Evolutionary conservation across 2,113 vertebrate genomes (phyloP).

Genomic region (Aplodontia rufa): DNA sequence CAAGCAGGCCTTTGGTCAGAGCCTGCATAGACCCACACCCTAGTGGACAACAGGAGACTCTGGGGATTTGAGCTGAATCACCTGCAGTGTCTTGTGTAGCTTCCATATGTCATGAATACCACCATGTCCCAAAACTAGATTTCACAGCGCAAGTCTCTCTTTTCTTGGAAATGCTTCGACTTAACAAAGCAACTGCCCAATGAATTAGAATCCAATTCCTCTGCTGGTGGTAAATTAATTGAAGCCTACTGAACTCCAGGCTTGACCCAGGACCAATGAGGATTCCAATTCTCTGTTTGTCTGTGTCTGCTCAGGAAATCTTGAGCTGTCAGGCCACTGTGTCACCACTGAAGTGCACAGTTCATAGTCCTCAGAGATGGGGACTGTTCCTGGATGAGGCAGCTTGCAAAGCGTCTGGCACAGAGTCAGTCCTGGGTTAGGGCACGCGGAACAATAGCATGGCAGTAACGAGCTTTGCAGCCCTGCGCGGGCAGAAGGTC

Average conservation of each 20-base stretch:
- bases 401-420: not conserved
- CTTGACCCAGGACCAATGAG: no score
- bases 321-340: no score
- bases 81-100: fast-evolving
- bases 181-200: not conserved
- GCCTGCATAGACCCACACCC: fast-evolving
- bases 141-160: not conserved
- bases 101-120: fast-evolving
- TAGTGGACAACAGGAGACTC: no score
- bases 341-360: not conserved
- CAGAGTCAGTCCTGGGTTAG: no score
- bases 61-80: not conserved
- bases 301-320: not conserved
- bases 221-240: not conserved
- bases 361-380: no score
- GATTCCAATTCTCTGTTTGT: not conserved
- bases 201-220: not conserved
- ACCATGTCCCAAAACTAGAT: fast-evolving
- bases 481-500: not conserved
- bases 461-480: not conserved
- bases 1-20: not conserved
- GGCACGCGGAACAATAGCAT: no score
- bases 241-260: not conserved
- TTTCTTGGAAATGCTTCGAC: not conserved
- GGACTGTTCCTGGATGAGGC: not conserved